phyloP scores from a whole-genome alignment of 2,113 vertebrate species.

The Shinisaurus crocodilurus region DNA sequence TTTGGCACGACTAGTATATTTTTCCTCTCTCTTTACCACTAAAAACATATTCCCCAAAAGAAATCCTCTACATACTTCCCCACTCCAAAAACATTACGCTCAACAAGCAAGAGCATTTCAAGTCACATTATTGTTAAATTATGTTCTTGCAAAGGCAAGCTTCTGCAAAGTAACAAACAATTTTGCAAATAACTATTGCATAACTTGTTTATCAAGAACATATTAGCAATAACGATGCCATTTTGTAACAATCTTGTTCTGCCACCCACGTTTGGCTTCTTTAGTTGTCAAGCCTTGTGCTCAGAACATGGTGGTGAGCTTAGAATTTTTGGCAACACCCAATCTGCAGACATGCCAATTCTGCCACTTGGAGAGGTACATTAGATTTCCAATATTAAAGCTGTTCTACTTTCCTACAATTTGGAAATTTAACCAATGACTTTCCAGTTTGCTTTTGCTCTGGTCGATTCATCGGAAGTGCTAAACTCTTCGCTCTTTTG shows the following conservation, averaged over 20 bases:
- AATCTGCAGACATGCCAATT: background rate
- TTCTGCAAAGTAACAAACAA: conserved; percentile 24
- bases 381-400: background rate
- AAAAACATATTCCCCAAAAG: conserved; percentile 29
- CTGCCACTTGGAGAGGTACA: background rate
- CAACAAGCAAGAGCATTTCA: conserved; percentile 46
- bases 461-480: background rate
- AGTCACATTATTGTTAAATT: background rate
- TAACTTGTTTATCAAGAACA: conserved; percentile 48
- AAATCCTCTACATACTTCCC: background rate
- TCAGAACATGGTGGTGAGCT: conserved; percentile 38
- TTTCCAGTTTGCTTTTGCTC: background rate
- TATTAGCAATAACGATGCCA: conserved; percentile 58
- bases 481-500: background rate
- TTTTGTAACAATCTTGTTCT: conserved; percentile 44
- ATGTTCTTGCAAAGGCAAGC: conserved; percentile 38
- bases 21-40: background rate
- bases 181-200: conserved; percentile 20
- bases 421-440: background rate
- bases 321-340: conserved; percentile 27
- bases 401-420: background rate
- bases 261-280: conserved; percentile 48
- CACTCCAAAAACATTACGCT: conserved; percentile 20
- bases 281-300: conserved; percentile 39
- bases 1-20: background rate